phyloP scores from a whole-genome alignment of 2,113 vertebrate genomes.

The Puntigrus tetrazona region DNA sequence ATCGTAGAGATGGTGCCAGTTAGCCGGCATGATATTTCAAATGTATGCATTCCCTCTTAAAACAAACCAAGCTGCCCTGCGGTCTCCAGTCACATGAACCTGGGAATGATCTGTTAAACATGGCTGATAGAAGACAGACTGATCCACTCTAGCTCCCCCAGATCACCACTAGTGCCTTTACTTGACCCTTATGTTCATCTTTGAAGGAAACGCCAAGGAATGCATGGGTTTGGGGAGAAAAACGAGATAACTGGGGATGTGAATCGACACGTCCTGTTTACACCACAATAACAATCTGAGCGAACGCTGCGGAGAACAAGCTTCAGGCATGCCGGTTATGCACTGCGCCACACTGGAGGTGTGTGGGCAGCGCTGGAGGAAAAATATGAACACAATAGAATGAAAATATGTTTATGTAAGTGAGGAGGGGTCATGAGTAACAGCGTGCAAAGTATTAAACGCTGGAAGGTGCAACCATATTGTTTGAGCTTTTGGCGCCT shows the following conservation, averaged over 20 bases:
- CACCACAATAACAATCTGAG: constrained; percentile 57
- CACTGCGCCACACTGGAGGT: constrained; percentile 39
- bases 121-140: constrained; percentile 49
- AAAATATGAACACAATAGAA: constrained; percentile 46
- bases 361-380: constrained; percentile 43
- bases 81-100: constrained; percentile 26
- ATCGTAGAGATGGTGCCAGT: not conserved
- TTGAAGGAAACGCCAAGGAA: constrained; percentile 56
- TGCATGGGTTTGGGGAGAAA: constrained; percentile 35
- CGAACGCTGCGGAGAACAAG: constrained; percentile 42
- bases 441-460: not conserved
- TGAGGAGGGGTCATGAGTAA: constrained; percentile 30
- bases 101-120: constrained; percentile 45
- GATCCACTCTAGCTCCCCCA: constrained; percentile 31
- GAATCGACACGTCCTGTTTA: constrained; percentile 65
- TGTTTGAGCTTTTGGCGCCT: not conserved
- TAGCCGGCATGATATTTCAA: constrained; percentile 9
- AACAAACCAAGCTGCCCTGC: constrained; percentile 36
- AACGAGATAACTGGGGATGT: constrained; percentile 59
- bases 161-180: constrained; percentile 43
- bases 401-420: constrained; percentile 47
- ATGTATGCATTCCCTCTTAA: constrained; percentile 43
- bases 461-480: constrained; percentile 1
- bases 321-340: constrained; percentile 44
- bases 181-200: constrained; percentile 50